A percentile compares a stretch with the other conserved stretches of the same genome.
Evolutionary conservation across 2,113 vertebrate species (phyloP).

Genomic region (Megalops atlanticus): DNA sequence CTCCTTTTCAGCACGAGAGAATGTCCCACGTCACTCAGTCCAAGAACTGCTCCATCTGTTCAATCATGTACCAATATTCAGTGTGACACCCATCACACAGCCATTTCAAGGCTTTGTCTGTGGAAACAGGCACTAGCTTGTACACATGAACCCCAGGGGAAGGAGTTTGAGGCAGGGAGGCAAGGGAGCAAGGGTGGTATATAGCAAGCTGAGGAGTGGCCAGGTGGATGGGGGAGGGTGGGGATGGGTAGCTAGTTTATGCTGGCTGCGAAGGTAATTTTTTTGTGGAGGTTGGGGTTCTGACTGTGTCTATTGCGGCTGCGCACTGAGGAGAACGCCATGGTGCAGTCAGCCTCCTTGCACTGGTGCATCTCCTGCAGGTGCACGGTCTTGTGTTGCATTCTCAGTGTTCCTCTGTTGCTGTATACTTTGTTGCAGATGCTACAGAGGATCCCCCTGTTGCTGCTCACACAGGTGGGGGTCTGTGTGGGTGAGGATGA

Average conservation of each 20-base stretch:
- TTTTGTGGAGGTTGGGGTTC: conserved; percentile 98
- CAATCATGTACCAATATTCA: neutral
- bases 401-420: conserved; percentile 96
- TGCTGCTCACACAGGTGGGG: conserved; percentile 75
- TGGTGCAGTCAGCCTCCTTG: conserved; percentile 95
- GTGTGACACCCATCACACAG: neutral
- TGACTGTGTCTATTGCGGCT: conserved; percentile 97
- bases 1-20: no score
- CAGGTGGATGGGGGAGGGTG: neutral
- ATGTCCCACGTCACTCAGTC: neutral
- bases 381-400: conserved; percentile 98
- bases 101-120: no score
- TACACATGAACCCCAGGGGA: no score
- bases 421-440: conserved; percentile 99
- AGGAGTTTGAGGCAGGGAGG: neutral
- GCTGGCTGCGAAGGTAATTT: conserved; percentile 86
- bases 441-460: conserved; percentile 90
- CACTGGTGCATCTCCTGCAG: conserved; percentile 97
- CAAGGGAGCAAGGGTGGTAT: neutral
- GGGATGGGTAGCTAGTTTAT: conserved; percentile 62
- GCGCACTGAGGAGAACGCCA: conserved; percentile 97
- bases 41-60: neutral
- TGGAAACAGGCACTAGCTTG: no score
- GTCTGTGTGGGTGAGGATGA: conserved; percentile 75
- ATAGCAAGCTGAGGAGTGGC: neutral